phyloP scores from a whole-genome alignment of 2,888 invertebrate genomes.

The Agonopterix subpropinquella region DNA sequence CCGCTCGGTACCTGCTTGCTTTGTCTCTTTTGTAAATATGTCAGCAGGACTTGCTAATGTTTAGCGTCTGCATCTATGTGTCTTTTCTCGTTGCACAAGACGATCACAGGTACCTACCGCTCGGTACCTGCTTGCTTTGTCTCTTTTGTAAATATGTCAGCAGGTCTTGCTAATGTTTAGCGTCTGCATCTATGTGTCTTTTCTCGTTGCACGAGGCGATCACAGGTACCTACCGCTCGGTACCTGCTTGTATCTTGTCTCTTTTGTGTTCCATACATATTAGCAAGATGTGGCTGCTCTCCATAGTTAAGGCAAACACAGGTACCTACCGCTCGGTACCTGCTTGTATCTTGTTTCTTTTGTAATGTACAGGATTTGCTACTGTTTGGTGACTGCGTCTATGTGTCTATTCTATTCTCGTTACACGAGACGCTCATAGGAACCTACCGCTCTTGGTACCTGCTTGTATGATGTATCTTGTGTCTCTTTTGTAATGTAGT shows the following conservation, averaged over 20 bases:
- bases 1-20: slow-evolving; percentile 7
- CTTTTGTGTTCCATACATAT: too few relatives aligned
- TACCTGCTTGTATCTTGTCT: slow-evolving; percentile 16
- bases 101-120: slow-evolving; percentile 53
- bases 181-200: too few relatives aligned
- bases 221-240: slow-evolving; percentile 43
- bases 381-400: too few relatives aligned
- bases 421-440: slow-evolving; percentile 63
- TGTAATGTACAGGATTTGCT: too few relatives aligned
- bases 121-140: slow-evolving; percentile 15
- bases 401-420: slow-evolving; percentile 13
- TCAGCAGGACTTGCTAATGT: neutral
- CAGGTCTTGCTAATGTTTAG: neutral
- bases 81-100: slow-evolving; percentile 37
- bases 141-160: neutral
- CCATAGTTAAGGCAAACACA: too few relatives aligned
- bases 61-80: neutral
- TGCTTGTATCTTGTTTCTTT: too few relatives aligned
- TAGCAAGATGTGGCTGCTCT: too few relatives aligned
- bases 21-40: slow-evolving; percentile 11
- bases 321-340: too few relatives aligned
- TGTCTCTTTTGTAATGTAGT: neutral
- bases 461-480: slow-evolving; percentile 22
- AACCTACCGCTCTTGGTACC: slow-evolving; percentile 16
- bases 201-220: slow-evolving; percentile 48